phyloP scores from a whole-genome alignment of 2,113 vertebrate species.

The Sinocyclocheilus anophthalmus region DNA sequence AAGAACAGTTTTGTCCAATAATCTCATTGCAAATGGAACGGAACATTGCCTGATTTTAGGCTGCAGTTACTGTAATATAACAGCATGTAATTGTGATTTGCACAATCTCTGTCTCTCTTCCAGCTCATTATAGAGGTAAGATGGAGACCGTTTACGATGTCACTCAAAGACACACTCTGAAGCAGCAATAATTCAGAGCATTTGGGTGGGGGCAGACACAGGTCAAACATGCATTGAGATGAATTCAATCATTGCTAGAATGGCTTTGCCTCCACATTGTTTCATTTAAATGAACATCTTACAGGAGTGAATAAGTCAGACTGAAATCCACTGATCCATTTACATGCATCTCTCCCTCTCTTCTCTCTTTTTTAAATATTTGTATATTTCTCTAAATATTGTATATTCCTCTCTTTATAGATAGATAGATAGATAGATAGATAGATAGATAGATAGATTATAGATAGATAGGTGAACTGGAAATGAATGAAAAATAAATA shows the following conservation, averaged over 20 bases:
- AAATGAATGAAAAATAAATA: no score
- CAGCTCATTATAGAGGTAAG: conserved; percentile 48
- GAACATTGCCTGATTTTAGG: conserved; percentile 40
- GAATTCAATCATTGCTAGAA: conserved; percentile 38
- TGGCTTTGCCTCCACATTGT: conserved; percentile 33
- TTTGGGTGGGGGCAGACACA: conserved; percentile 10
- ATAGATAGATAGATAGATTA: no score
- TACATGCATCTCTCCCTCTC: neutral
- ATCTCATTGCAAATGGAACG: conserved; percentile 44
- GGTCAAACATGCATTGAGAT: conserved; percentile 38
- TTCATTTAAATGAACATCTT: conserved; percentile 29
- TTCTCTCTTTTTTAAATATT: neutral
- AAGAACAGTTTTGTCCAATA: conserved; percentile 35
- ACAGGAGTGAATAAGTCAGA: conserved; percentile 25
- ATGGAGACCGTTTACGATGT: conserved; percentile 36
- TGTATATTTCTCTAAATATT: no score
- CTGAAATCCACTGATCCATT: conserved; percentile 21
- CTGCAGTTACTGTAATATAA: conserved; percentile 34
- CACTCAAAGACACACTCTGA: conserved; percentile 42
- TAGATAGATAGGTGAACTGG: no score
- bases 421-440: no score
- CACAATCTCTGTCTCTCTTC: conserved; percentile 29
- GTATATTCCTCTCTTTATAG: no score
- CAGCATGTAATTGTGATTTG: conserved; percentile 54
- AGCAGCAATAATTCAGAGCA: conserved; percentile 46